Base-by-base conservation (phyloP, 2,888 invertebrate species). In the Fragum sueziense region DNA sequence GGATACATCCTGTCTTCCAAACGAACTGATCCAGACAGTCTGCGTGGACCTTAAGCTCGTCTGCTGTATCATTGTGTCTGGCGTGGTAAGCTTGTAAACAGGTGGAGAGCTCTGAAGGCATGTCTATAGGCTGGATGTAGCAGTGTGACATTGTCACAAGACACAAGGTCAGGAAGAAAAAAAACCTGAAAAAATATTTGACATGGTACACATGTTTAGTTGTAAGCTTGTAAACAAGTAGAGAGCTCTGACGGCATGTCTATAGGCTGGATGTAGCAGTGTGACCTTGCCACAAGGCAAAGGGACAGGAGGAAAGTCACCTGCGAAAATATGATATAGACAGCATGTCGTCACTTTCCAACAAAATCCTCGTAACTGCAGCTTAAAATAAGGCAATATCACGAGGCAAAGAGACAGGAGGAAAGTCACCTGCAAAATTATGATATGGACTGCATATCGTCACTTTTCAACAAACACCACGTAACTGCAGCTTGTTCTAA, bases 21-120 rank as follows among this genome's bases (percentile, higher is more conserved):
- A 80, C 51, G 37, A 80, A 80, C 33, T 65, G 69, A 1, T 62
- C 37, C 11, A 80, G 31, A 65, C 80, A 80, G 17, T 54, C n/a
- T 17, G 47, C 29, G 25, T 76, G 65, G 20, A 72, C 34, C 25
- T 69, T 54, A 41, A 74, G 69, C 22, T 27, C 69, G 47, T n/a
- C n/a, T 3, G 6, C 47, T n/a, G 41, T 41, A 17, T 41, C 41
- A 17, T 41, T 41, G 41, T 17, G 2, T 3, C 57, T 11, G 54
- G 22, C 54, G 17, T 7, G n/a, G 11, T 4, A 57, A 14, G 11
- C n/a, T 25, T 57, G 57, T 2, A 22, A 11, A 57, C 57, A 57
- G 20, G 11, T 22, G 25, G 20, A n/a, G 22, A 57, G 57, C 57
- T 57, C 57, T 25, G 2, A 11, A 11, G 57, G 57, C 2, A 57